A percentile compares a stretch with the other conserved stretches of the same genome.
Conservation (phyloP, 1,140 invertebrate genomes). For the Drosophila nikananu region DNA sequence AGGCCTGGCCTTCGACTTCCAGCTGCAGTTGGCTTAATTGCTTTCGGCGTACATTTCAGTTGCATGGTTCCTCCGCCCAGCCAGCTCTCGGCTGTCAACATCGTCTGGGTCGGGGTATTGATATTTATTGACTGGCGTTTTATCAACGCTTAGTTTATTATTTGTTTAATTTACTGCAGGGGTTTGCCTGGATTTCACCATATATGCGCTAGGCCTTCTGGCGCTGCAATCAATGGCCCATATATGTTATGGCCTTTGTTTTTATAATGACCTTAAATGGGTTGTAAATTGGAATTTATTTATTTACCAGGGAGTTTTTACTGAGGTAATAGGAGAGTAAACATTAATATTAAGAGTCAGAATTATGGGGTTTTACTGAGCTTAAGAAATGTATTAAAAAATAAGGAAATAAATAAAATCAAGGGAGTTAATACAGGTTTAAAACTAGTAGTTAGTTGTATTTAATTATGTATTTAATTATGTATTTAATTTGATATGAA, state of each 20-base stretch:
- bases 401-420: neutral
- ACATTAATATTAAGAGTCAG: neutral
- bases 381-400: neutral
- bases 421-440: too few relatives aligned
- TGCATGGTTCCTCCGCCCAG: slow-evolving; percentile 35
- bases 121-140: slow-evolving; percentile 35
- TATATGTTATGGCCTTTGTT: slow-evolving; percentile 13
- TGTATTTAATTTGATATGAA: too few relatives aligned
- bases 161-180: slow-evolving; percentile 50
- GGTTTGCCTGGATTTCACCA: slow-evolving; percentile 6
- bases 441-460: too few relatives aligned
- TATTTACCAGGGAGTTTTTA: neutral
- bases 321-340: neutral
- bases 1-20: slow-evolving; percentile 48
- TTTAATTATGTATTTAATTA: too few relatives aligned
- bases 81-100: slow-evolving; percentile 13
- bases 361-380: too few relatives aligned
- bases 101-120: slow-evolving; percentile 29
- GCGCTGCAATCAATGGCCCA: slow-evolving; percentile 5
- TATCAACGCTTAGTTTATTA: slow-evolving; percentile 35
- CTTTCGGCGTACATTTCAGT: slow-evolving; percentile 30
- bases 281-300: slow-evolving; percentile 7
- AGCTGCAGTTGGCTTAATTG: slow-evolving; percentile 66
- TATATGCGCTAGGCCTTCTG: slow-evolving; percentile 9
- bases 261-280: slow-evolving; percentile 24